Evolutionary conservation across 2,797 vertebrate genomes (phyloP).

Genomic region (Ara ararauna): DNA sequence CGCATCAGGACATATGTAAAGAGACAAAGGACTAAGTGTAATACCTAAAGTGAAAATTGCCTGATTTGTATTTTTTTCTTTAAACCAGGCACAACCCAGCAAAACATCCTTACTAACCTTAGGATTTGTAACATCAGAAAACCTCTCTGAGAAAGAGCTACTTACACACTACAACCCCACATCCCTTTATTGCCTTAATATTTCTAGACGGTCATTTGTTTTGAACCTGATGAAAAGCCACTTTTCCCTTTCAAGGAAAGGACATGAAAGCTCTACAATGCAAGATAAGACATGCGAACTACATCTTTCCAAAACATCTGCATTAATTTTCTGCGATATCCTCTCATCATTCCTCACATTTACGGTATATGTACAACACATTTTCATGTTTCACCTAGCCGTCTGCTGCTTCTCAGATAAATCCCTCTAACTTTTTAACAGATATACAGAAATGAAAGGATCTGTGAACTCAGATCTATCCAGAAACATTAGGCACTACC

Average conservation of each 20-base stretch:
- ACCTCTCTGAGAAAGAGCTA: not conserved
- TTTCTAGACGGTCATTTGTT: constrained; percentile 56
- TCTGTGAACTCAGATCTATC: constrained; percentile 34
- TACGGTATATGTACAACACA: constrained; percentile 35
- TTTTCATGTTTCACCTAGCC: constrained; percentile 56
- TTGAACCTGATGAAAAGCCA: constrained; percentile 47
- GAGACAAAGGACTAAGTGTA: not conserved
- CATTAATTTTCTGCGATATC: constrained; percentile 32
- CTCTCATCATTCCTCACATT: constrained; percentile 54
- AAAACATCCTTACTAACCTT: not conserved
- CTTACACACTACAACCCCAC: not conserved
- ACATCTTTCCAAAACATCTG: constrained; percentile 48
- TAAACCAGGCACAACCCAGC: not conserved
- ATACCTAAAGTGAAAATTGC: not conserved
- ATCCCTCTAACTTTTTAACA: constrained; percentile 64
- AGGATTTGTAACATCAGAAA: not conserved
- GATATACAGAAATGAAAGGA: constrained; percentile 35
- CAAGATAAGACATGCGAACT: constrained; percentile 28
- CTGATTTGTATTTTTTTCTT: not conserved
- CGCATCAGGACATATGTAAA: not conserved
- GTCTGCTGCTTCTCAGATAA: constrained; percentile 57
- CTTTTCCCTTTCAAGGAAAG: constrained; percentile 14
- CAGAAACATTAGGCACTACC: constrained; percentile 55
- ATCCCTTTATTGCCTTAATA: constrained; percentile 55
- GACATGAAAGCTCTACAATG: not conserved